These are phyloP conservation scores for Meriones psammophilus DNA, from an alignment of 2,797 vertebrate genomes.

Conservation along the genomic window DNA sequence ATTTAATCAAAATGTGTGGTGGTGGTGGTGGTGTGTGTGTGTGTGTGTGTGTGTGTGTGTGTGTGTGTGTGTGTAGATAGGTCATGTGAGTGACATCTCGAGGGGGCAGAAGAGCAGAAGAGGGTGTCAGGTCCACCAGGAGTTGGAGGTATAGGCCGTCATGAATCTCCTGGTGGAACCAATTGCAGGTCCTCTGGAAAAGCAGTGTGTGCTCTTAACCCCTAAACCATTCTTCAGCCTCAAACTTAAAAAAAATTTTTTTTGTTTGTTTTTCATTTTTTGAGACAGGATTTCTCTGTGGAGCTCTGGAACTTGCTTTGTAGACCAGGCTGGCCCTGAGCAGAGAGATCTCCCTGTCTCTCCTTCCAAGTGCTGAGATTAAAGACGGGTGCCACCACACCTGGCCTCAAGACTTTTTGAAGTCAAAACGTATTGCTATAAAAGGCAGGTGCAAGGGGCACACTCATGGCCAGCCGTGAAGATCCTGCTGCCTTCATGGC, in stretches of 20 bases:
- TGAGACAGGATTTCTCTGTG: not conserved
- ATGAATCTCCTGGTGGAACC: not conserved
- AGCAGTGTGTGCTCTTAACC: not conserved
- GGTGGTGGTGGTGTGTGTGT: not conserved
- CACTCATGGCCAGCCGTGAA: accelerated
- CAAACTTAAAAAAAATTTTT: not conserved
- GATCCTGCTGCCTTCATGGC: accelerated
- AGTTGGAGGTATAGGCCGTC: not conserved
- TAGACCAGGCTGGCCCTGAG: not conserved
- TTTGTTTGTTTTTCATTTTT: not conserved
- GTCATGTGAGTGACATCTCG: not conserved
- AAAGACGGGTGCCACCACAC: not conserved
- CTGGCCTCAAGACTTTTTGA: not conserved
- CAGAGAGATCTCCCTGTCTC: not conserved
- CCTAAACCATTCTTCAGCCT: not conserved
- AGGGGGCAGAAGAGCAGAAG: not conserved
- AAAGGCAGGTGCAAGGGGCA: not conserved
- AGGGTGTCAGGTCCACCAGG: no score
- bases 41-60: no score
- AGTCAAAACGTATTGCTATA: slow-evolving; percentile 7
- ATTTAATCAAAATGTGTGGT: not conserved
- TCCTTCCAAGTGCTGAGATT: not conserved
- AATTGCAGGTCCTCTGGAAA: not conserved
- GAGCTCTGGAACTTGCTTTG: not conserved
- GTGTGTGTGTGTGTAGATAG: no score